Conservation (phyloP, 30 jellyfish, hydroid and myxozoan species). For the Turritopsis rubra region DNA sequence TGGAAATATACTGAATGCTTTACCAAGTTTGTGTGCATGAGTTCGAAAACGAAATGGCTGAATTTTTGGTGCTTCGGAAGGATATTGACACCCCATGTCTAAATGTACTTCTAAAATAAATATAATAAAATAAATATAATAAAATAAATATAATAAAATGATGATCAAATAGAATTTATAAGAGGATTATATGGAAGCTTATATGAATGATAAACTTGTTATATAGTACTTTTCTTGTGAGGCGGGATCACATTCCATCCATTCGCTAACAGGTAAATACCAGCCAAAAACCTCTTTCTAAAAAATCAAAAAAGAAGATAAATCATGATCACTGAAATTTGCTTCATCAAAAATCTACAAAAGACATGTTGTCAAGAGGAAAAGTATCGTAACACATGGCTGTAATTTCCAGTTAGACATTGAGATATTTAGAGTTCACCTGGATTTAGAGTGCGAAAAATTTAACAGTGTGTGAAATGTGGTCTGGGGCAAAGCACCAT, state of each 20-base stretch:
- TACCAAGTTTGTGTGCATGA: conserved; percentile 94
- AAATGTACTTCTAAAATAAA: conserved; percentile 66
- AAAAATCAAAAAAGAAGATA: background rate
- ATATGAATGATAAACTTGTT: too few relatives aligned
- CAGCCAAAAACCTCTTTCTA: conserved; percentile 70
- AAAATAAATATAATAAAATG: too few relatives aligned
- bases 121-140: background rate
- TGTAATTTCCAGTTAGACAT: too few relatives aligned
- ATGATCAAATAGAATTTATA: too few relatives aligned
- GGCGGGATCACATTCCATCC: conserved; percentile 87
- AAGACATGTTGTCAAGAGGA: too few relatives aligned
- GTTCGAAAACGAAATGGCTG: conserved; percentile 85
- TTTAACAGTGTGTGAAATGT: too few relatives aligned
- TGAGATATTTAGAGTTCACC: too few relatives aligned
- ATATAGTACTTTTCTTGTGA: conserved; percentile 57
- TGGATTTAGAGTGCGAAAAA: too few relatives aligned
- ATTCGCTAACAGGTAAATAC: conserved; percentile 82
- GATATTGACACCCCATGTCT: conserved; percentile 73
- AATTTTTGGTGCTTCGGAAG: conserved; percentile 39
- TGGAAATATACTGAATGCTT: background rate
- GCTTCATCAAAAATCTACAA: background rate
- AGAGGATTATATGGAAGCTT: too few relatives aligned
- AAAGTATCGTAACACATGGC: too few relatives aligned
- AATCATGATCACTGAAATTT: too few relatives aligned
- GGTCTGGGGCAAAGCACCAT: too few relatives aligned